Evolutionary conservation across 2,797 vertebrate species (phyloP), one percentile per base, ranked within the genome.

Genomic region (Parambassis ranga): DNA sequence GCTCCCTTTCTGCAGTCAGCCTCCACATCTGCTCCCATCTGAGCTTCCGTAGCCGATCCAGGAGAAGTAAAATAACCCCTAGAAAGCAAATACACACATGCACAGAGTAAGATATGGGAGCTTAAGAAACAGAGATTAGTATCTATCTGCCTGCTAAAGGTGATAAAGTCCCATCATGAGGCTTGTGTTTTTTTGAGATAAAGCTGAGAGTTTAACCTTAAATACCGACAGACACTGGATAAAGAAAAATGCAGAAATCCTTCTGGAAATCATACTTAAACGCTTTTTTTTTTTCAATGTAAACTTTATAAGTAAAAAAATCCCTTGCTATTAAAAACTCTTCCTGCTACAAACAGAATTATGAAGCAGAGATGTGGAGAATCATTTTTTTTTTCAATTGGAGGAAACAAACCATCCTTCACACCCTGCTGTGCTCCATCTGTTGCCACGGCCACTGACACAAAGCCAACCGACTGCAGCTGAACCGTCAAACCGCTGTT

Each of bases 21-120:
- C 97, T 93, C 97, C 97, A 99, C 97, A 98, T 99, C 93, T 99
- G 97, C 75, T 99, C 97, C 97, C 97, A 99, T 42, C 97, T 93
- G 88, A 99, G 95, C 90, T 98, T 98, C 72, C 96, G 90, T 19
- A 99, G 86, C 69, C 95, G 96, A 81, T 99, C 97, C 4, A 99
- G 86, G 42, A 99, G 95, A 58, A 99, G 91, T 70, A 99, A 70
- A 83, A 99, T 99, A 71, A 99, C 97, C 11, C 97, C 97, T 98
- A 78, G 9, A 76, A 77, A 14, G 77, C 14, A 27, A 15, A 0
- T 14, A 19, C 36, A n/a, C 31, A 27, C 18, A 84, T 36, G 20
- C 15, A 14, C 27, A 6, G 10, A 33, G 57, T 50, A 59, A 31
- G 27, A 63, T 18, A 44, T 1, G 9, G 66, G 41, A 39, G 38